These are phyloP conservation scores for Myiothlypis coronata DNA, from an alignment of 2,797 vertebrate species.

Conservation along the genomic window DNA sequence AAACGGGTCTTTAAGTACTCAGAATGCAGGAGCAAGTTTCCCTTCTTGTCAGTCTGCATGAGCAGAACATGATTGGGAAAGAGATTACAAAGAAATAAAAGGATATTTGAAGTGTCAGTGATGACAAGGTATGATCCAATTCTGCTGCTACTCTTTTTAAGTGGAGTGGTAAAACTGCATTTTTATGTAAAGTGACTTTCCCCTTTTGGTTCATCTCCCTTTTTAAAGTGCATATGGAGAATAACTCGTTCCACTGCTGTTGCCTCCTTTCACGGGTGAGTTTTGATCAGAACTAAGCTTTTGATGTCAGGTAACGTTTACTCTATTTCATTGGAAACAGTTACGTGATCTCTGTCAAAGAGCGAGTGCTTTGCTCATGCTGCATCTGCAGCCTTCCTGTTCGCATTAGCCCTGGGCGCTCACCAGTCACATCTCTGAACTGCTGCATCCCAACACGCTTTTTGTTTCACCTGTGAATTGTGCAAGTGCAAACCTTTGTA, in stretches of 20 bases:
- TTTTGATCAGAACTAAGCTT: neutral
- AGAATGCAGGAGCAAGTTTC: slow-evolving; percentile 17
- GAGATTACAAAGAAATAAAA: slow-evolving; percentile 69
- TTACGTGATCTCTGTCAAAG: neutral
- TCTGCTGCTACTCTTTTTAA: slow-evolving; percentile 48
- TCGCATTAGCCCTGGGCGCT: neutral
- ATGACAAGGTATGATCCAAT: slow-evolving; percentile 60
- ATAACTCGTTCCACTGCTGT: slow-evolving; percentile 24
- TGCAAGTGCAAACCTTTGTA: neutral
- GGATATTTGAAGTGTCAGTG: slow-evolving; percentile 69
- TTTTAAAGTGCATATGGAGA: slow-evolving; percentile 28
- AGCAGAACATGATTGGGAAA: slow-evolving; percentile 14
- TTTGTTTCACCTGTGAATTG: neutral
- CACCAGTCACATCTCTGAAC: neutral
- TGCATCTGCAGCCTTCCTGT: neutral
- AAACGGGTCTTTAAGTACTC: neutral
- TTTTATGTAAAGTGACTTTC: slow-evolving; percentile 58
- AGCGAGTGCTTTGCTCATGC: neutral
- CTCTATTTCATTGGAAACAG: neutral
- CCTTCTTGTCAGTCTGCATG: slow-evolving; percentile 35
- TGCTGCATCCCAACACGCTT: neutral
- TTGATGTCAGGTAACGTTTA: neutral
- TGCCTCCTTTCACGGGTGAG: neutral
- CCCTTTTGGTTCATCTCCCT: neutral
- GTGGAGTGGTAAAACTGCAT: slow-evolving; percentile 29